Evolutionary conservation across 23 tunicate genomes (phyloP), one percentile per base, ranked within the genome.

Genomic region (Halocynthia aurantium): DNA sequence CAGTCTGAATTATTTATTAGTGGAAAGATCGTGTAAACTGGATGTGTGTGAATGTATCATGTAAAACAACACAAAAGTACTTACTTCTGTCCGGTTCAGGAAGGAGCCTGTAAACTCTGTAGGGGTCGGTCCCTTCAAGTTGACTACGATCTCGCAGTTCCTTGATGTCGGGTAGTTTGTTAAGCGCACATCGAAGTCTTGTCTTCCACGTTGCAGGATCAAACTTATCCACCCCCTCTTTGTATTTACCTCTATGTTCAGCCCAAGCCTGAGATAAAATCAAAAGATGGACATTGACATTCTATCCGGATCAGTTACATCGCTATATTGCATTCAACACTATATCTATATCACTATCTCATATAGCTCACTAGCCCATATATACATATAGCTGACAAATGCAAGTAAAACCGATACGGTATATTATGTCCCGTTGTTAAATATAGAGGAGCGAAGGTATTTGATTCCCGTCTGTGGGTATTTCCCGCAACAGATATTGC

Each of bases 161-260:
- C 75, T 83, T 84, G 70, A 93, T 84, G 60, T 93, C 98, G 10
- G 94, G 89, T 8, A 93, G 88, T 70, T 93, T 93, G 83, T 93
- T 93, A 21, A 93, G 79, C 9, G 98, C 98, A 84, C 98, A 93
- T 18, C 98, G 83, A 7, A 93, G 81, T 50, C 98, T 64, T 13
- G 98, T 93, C 72, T 93, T 93, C 98, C 98, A 93, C 49, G 94
- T 87, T 8, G 94, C 94, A 6, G 98, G 97, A 6, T 93, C 98
- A n/a, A 87, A 64, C 57, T 93, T 87, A 79, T 93, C 98, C 17
- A 80, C 83, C 5, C 98, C 98, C 31, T 75, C 80, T 61, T 80
- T 87, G 83, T 76, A 93, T 72, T 87, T 87, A 20, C 98, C 98
- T 54, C 94, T 76, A 80, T 93, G 98, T 62, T 87, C 86, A 11